These are phyloP conservation scores for Bombus vancouverensis DNA, from an alignment of 1,140 invertebrate species.

Conservation along the genomic window DNA sequence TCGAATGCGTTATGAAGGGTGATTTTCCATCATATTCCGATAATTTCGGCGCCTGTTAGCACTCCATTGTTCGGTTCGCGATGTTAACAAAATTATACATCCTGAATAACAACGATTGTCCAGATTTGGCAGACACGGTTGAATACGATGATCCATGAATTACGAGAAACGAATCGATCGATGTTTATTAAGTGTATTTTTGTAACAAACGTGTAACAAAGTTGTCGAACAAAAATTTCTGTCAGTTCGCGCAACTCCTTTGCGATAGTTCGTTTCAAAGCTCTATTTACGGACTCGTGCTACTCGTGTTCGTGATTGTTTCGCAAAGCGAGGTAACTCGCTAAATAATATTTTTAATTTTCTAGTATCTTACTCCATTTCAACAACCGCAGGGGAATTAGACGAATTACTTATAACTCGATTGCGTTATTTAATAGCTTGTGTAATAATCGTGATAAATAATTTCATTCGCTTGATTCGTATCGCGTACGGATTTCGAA, in stretches of 20 bases:
- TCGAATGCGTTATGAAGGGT: constrained; percentile 24
- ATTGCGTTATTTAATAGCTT: not conserved
- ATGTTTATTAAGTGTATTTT: constrained; percentile 1
- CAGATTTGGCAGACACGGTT: not conserved
- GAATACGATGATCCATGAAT: not conserved
- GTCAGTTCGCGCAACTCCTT: not conserved
- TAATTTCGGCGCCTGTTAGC: constrained; percentile 38
- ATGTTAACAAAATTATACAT: constrained; percentile 43
- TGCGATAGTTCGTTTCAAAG: not conserved
- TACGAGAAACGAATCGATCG: constrained; percentile 6
- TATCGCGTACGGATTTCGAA: not conserved
- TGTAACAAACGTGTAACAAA: not conserved
- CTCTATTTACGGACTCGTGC: not conserved
- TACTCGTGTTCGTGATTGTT: not conserved
- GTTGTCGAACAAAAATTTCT: not conserved
- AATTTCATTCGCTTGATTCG: not conserved
- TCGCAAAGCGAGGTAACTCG: too few species aligned
- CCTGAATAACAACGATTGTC: constrained; percentile 42
- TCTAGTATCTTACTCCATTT: not conserved
- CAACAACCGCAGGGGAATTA: not conserved
- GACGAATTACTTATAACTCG: not conserved
- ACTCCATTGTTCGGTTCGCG: constrained; percentile 27
- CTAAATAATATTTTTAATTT: not conserved
- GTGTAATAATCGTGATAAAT: not conserved
- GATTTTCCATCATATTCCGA: constrained; percentile 38